Evolutionary conservation across 2,888 invertebrate species (phyloP).

Genomic region (Trissolcus brochymenae): DNA sequence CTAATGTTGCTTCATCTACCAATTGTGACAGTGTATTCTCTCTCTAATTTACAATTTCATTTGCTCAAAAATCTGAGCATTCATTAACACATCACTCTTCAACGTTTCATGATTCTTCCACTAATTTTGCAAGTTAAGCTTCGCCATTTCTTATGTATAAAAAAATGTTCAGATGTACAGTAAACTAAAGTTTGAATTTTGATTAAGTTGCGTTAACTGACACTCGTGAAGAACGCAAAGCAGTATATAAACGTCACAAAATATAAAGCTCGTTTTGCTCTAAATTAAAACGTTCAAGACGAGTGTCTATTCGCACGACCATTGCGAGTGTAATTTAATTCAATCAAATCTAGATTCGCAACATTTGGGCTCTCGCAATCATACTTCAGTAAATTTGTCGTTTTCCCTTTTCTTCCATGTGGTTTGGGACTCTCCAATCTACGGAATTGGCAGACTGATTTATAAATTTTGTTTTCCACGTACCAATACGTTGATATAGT

Average conservation of each 20-base stretch:
- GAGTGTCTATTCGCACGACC: no score
- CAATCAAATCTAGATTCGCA: no score
- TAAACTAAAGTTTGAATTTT: no score
- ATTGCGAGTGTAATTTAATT: slow-evolving; percentile 12
- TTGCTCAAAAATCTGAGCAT: slow-evolving; percentile 19
- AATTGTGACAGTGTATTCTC: slow-evolving; percentile 27
- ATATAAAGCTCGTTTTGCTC: slow-evolving; percentile 51
- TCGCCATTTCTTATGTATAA: neutral
- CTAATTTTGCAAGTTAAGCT: neutral
- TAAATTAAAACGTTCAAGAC: slow-evolving; percentile 32
- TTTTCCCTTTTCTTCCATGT: no score
- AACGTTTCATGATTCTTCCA: slow-evolving; percentile 4
- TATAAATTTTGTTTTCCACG: no score
- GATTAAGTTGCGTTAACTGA: neutral
- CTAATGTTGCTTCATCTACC: slow-evolving; percentile 14
- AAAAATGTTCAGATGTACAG: no score
- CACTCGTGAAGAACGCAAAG: slow-evolving; percentile 32
- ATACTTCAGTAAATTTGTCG: no score
- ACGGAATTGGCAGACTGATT: no score
- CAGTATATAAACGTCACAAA: slow-evolving; percentile 53
- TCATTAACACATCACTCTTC: neutral
- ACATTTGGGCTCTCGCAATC: no score
- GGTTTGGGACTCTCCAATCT: no score
- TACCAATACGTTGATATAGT: no score
- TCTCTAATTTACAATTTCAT: slow-evolving; percentile 46